Percentiles rank a stretch among this genome's conserved stretches.
Evolutionary conservation across 2,888 invertebrate genomes (phyloP).

Genomic region (Sinelater perroti): DNA sequence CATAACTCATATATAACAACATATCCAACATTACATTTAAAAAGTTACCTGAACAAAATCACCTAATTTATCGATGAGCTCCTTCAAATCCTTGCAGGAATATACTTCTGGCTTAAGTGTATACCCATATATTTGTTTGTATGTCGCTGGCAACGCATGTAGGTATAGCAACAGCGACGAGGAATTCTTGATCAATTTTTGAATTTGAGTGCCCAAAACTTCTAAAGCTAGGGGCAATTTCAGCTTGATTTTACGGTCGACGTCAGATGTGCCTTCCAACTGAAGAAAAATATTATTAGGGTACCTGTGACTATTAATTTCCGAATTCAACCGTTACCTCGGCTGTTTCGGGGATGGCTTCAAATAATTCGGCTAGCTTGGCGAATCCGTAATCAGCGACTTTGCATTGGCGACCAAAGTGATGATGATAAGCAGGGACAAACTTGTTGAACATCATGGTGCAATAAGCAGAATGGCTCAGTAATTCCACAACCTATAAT

Average conservation of each 20-base stretch:
- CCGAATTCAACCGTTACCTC: conserved; percentile 61
- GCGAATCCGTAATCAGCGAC: conserved; percentile 93
- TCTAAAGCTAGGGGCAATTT: conserved; percentile 65
- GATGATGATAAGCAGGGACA: conserved; percentile 94
- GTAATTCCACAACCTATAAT: conserved; percentile 81
- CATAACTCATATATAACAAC: no score
- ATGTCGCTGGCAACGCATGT: conserved; percentile 65
- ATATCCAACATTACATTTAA: no score
- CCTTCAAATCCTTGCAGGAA: conserved; percentile 68
- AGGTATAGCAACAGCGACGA: conserved; percentile 53
- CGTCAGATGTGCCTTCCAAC: conserved; percentile 68
- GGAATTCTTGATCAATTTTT: conserved; percentile 61
- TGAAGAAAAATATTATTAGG: no score
- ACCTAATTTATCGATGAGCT: conserved; percentile 60
- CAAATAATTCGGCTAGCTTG: conserved; percentile 91
- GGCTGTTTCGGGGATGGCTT: conserved; percentile 85
- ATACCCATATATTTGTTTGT: conserved; percentile 75
- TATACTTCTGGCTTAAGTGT: conserved; percentile 74
- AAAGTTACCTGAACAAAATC: conserved; percentile 53
- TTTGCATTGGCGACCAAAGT: conserved; percentile 91
- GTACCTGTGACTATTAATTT: no score
- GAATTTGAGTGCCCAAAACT: conserved; percentile 70
- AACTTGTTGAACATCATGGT: conserved; percentile 91
- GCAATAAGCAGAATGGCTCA: conserved; percentile 86
- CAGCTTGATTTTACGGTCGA: conserved; percentile 69